phyloP scores from a whole-genome alignment of 2,797 vertebrate genomes.

The Poeciliopsis presidionis region DNA sequence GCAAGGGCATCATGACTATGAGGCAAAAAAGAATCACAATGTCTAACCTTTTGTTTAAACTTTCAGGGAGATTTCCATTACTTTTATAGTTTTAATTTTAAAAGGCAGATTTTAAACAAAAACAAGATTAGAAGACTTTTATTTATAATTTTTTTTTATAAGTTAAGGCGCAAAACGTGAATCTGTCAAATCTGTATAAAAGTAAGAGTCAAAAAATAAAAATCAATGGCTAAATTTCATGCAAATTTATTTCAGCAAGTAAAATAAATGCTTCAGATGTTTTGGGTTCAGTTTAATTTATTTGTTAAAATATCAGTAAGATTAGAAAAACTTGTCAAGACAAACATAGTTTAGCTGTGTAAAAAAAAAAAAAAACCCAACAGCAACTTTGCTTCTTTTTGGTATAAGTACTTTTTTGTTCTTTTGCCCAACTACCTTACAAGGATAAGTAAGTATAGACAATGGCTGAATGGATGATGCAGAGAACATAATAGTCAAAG shows the following conservation, averaged over 20 bases:
- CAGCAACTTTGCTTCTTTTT: neutral
- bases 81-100: neutral
- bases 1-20: constrained; percentile 11
- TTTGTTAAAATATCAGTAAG: neutral
- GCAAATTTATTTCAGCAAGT: no score
- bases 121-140: neutral
- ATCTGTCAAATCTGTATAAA: neutral
- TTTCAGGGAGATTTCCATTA: neutral
- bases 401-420: neutral
- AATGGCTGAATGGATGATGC: no score
- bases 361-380: no score
- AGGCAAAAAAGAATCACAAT: constrained; percentile 1
- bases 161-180: neutral
- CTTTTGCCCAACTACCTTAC: no score
- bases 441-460: no score
- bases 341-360: neutral
- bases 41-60: neutral
- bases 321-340: neutral
- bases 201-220: neutral
- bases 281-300: neutral
- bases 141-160: neutral
- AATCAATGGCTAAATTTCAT: neutral
- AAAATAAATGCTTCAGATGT: neutral
- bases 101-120: neutral
- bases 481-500: no score